Conservation (phyloP, 2,888 invertebrate species). For the Salpingus planirostris region DNA sequence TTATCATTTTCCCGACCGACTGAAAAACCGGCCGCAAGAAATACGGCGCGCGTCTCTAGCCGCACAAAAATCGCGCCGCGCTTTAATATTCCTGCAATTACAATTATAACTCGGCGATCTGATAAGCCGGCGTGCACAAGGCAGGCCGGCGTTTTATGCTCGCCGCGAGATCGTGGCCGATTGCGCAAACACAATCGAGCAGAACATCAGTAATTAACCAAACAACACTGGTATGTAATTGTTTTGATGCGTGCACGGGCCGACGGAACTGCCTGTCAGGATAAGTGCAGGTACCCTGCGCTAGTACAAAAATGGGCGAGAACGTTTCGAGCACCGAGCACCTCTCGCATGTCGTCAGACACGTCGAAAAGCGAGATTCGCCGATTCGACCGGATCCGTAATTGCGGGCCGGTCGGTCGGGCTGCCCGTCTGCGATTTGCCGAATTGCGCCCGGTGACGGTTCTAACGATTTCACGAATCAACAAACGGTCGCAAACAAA, state of each 20-base stretch:
- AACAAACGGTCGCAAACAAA: no score
- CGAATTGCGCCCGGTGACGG: no score
- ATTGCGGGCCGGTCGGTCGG: no score
- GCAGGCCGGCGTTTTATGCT: constrained; percentile 17
- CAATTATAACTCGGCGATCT: constrained; percentile 11
- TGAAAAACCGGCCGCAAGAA: constrained; percentile 4
- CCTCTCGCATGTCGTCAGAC: no score
- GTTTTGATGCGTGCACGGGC: constrained; percentile 33
- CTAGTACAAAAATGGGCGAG: no score
- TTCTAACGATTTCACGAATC: no score
- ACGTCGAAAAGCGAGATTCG: no score
- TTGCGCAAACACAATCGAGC: constrained; percentile 31
- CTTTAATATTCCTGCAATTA: constrained; percentile 12
- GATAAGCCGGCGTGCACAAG: constrained; percentile 12
- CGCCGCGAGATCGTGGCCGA: constrained; percentile 31
- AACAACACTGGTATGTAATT: constrained; percentile 34
- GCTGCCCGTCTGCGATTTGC: no score
- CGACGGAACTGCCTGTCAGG: no score
- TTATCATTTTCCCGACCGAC: constrained; percentile 26
- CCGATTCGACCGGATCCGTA: no score
- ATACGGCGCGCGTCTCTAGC: constrained; percentile 4
- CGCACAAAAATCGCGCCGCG: background rate
- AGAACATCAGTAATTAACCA: constrained; percentile 35
- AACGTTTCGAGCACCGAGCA: no score
- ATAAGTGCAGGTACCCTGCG: no score